Evolutionary conservation across 2,113 vertebrate genomes (phyloP).

Genomic region (Engystomops pustulosus): DNA sequence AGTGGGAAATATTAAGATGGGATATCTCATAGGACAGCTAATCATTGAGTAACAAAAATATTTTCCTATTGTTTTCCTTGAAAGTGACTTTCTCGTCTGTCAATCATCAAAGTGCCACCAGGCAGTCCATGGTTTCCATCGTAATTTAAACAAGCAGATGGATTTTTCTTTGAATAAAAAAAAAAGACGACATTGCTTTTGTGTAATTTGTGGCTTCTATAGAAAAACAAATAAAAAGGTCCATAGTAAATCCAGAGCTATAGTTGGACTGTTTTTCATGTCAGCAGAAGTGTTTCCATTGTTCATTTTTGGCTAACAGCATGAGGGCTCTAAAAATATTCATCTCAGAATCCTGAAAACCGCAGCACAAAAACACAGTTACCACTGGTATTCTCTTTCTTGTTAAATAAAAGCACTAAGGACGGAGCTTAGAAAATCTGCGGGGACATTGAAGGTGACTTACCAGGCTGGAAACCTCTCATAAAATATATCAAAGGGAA

Average conservation of each 20-base stretch:
- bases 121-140: not conserved
- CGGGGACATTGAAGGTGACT: constrained; percentile 12
- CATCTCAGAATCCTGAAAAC: constrained; percentile 35
- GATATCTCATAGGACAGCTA: too few species aligned
- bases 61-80: not conserved
- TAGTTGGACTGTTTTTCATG: constrained; percentile 23
- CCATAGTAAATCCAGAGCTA: constrained; percentile 40
- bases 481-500: not conserved
- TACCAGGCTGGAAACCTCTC: not conserved
- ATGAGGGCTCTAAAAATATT: constrained; percentile 25
- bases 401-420: constrained; percentile 19
- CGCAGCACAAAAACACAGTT: constrained; percentile 17
- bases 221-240: constrained; percentile 36
- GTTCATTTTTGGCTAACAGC: constrained; percentile 28
- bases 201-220: constrained; percentile 33
- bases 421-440: not conserved
- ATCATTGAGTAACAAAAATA: not conserved
- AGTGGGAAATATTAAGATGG: too few species aligned
- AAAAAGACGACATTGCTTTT: constrained; percentile 6
- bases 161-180: constrained; percentile 21
- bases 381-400: constrained; percentile 23
- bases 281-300: constrained; percentile 32
- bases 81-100: not conserved
- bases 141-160: constrained; percentile 32
- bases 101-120: not conserved